Conservation (phyloP, 2,888 invertebrate genomes). For the Stenotaenia linearis region DNA sequence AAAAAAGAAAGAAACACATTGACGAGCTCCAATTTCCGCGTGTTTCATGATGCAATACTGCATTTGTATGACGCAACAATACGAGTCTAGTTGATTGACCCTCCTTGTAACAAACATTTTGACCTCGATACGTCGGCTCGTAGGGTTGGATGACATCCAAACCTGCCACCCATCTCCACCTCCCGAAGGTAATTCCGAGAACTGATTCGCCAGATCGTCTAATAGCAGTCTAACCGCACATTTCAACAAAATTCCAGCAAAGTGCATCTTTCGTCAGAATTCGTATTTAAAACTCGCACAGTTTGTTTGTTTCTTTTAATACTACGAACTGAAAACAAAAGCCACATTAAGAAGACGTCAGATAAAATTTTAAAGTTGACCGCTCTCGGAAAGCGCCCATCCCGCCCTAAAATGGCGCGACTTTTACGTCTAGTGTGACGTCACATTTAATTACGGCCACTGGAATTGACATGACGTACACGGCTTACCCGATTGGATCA, state of each 20-base stretch:
- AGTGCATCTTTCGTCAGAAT: neutral
- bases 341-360: neutral
- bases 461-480: neutral
- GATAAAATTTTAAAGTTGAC: neutral
- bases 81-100: conserved; percentile 10
- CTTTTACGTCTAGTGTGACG: neutral
- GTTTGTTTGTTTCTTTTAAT: too few relatives aligned
- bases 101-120: neutral
- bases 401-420: conserved; percentile 16
- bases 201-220: neutral
- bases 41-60: neutral
- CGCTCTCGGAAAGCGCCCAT: neutral
- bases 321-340: neutral
- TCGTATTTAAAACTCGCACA: too few relatives aligned
- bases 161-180: neutral
- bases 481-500: neutral
- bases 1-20: neutral
- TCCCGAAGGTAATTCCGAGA: neutral
- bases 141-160: neutral
- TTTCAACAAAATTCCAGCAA: neutral
- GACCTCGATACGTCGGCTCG: neutral
- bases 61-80: neutral
- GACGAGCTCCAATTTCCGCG: neutral
- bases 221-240: neutral
- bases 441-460: conserved; percentile 1